phyloP scores from a whole-genome alignment of 2,113 vertebrate species.

The Tautogolabrus adspersus region DNA sequence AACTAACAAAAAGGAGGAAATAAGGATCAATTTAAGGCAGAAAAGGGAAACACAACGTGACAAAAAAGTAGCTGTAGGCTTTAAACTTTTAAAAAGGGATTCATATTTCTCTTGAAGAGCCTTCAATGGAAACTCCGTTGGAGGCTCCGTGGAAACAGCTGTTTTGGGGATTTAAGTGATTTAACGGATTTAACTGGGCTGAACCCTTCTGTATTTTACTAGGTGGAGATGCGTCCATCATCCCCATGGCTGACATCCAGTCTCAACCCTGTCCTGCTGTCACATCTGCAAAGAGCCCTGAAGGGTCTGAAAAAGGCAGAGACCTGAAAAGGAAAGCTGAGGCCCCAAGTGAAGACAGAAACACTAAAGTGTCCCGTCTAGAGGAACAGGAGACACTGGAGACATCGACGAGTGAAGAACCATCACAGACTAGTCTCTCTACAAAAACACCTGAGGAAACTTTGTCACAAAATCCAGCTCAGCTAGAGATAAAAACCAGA shows the following conservation, averaged over 20 bases:
- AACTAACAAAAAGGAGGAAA: too few species aligned
- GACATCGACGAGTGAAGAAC: not conserved
- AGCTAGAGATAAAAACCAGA: not conserved
- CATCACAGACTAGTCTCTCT: not conserved
- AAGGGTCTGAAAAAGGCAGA: not conserved
- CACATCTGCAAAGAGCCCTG: not conserved
- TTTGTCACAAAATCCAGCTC: not conserved
- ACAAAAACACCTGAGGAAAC: not conserved
- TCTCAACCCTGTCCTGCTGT: slow-evolving; percentile 79
- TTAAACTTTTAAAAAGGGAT: too few species aligned
- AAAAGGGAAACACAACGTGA: too few species aligned
- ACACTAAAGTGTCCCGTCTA: slow-evolving; percentile 25
- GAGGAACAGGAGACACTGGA: slow-evolving; percentile 22
- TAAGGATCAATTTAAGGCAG: too few species aligned
- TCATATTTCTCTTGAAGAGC: too few species aligned
- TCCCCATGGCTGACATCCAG: slow-evolving; percentile 84
- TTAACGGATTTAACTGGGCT: not conserved
- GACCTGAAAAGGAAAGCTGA: slow-evolving; percentile 50
- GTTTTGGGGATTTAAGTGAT: too few species aligned
- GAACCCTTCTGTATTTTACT: not conserved
- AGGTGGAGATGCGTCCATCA: slow-evolving; percentile 97
- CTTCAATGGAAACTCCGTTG: too few species aligned
- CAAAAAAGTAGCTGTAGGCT: too few species aligned
- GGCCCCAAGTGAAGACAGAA: slow-evolving; percentile 9
- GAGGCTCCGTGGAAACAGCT: too few species aligned